Conservation (phyloP, 2,888 invertebrate genomes). For the Brenthis daphne region DNA sequence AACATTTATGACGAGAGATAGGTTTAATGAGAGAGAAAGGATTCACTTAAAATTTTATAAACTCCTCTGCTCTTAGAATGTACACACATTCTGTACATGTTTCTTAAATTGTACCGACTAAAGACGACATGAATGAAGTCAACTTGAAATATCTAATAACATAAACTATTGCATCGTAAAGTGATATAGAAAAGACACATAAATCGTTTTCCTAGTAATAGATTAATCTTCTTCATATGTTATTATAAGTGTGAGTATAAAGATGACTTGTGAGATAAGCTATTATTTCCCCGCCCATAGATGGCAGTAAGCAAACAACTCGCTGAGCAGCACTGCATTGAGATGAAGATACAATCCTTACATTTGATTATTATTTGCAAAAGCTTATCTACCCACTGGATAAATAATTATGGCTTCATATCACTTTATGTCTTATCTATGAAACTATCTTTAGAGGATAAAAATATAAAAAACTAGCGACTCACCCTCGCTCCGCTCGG, state of each 20-base stretch:
- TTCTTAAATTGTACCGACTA: no score
- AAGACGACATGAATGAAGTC: no score
- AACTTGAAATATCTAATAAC: no score
- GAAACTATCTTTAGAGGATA: neutral
- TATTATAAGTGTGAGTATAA: neutral
- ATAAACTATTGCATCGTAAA: no score
- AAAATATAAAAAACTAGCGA: neutral
- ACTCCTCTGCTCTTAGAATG: no score
- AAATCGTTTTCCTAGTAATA: neutral
- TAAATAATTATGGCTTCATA: neutral
- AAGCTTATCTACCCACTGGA: neutral
- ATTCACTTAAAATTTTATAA: no score
- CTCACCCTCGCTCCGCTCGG: no score
- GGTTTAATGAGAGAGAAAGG: no score
- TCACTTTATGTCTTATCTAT: no score
- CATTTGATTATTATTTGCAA: neutral
- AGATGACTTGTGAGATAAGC: conserved; percentile 3
- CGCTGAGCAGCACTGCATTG: neutral
- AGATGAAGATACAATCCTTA: neutral
- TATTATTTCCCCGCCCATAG: neutral
- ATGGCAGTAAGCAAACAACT: conserved; percentile 6
- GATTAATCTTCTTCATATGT: neutral
- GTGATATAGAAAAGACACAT: neutral
- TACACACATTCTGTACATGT: no score
- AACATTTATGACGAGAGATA: no score